Percentiles rank a stretch among this genome's conserved stretches.
Evolutionary conservation across 1,140 invertebrate species (phyloP).

Genomic region (Bicyclus anynana): DNA sequence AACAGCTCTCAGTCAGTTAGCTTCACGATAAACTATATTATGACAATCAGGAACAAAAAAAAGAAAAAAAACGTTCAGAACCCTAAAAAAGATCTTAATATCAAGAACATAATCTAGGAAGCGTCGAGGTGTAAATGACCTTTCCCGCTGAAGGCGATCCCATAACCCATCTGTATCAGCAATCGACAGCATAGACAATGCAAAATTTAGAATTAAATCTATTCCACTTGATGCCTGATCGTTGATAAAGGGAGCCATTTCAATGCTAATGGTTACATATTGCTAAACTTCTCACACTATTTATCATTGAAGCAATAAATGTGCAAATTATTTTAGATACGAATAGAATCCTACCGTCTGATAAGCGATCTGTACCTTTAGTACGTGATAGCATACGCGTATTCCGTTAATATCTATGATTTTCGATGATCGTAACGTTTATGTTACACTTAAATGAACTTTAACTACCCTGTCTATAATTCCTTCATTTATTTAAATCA

Average conservation of each 20-base stretch:
- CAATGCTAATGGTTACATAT: slow-evolving; percentile 50
- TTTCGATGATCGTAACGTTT: background rate
- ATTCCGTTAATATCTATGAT: background rate
- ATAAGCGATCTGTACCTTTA: background rate
- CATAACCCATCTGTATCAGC: slow-evolving; percentile 45
- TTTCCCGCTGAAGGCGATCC: slow-evolving; percentile 32
- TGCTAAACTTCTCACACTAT: slow-evolving; percentile 31
- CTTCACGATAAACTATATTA: too few relatives aligned
- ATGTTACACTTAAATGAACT: slow-evolving; percentile 18
- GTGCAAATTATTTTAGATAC: slow-evolving; percentile 9
- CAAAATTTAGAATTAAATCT: slow-evolving; percentile 49
- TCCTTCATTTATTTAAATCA: too few relatives aligned
- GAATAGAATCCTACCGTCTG: slow-evolving; percentile 1
- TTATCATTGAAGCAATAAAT: slow-evolving; percentile 26
- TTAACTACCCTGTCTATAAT: too few relatives aligned
- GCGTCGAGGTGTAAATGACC: slow-evolving; percentile 9
- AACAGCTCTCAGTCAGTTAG: too few relatives aligned
- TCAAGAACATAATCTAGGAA: background rate
- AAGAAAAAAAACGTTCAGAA: too few relatives aligned
- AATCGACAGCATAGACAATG: slow-evolving; percentile 50
- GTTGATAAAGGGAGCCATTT: slow-evolving; percentile 44
- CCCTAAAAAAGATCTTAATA: too few relatives aligned
- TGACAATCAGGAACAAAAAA: too few relatives aligned
- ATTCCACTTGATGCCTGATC: slow-evolving; percentile 39
- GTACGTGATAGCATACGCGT: too few relatives aligned